Percentiles rank a stretch among this genome's conserved stretches.
phyloP scores from a whole-genome alignment of 1,140 invertebrate genomes.

The Pteromalus puparum region DNA sequence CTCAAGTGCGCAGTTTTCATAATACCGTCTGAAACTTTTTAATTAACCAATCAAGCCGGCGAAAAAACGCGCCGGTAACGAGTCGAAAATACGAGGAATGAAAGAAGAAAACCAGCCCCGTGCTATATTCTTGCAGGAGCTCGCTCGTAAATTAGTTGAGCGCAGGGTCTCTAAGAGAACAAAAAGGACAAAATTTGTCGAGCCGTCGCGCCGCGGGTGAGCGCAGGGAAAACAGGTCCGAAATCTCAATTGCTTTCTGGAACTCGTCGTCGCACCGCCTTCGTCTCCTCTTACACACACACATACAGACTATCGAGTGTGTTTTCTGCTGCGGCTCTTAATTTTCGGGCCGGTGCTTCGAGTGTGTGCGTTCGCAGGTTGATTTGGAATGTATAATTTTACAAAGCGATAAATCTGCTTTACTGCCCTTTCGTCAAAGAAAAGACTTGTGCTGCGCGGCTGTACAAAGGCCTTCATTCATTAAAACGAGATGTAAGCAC shows the following conservation, averaged over 20 bases:
- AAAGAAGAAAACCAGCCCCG: neutral
- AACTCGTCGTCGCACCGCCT: neutral
- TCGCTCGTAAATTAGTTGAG: conserved; percentile 28
- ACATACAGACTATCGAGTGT: neutral
- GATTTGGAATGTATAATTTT: neutral
- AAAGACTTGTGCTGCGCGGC: neutral
- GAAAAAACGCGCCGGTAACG: too few relatives aligned
- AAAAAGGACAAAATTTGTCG: conserved; percentile 23
- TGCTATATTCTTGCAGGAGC: neutral
- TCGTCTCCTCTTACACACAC: neutral
- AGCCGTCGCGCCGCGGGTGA: conserved; percentile 21
- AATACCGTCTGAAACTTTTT: too few relatives aligned
- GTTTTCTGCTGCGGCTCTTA: neutral
- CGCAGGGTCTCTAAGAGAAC: neutral
- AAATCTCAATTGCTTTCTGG: conserved; percentile 43
- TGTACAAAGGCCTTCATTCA: neutral
- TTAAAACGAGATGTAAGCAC: neutral
- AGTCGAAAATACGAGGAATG: neutral
- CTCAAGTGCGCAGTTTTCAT: neutral
- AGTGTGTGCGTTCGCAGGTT: neutral
- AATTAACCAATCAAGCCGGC: too few relatives aligned
- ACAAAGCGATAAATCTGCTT: conserved; percentile 1
- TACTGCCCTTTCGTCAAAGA: neutral
- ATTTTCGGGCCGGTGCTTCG: conserved; percentile 14
- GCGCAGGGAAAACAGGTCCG: conserved; percentile 36